Evolutionary conservation across 2,888 invertebrate genomes (phyloP).

Genomic region (Blastobasis lacticolella): DNA sequence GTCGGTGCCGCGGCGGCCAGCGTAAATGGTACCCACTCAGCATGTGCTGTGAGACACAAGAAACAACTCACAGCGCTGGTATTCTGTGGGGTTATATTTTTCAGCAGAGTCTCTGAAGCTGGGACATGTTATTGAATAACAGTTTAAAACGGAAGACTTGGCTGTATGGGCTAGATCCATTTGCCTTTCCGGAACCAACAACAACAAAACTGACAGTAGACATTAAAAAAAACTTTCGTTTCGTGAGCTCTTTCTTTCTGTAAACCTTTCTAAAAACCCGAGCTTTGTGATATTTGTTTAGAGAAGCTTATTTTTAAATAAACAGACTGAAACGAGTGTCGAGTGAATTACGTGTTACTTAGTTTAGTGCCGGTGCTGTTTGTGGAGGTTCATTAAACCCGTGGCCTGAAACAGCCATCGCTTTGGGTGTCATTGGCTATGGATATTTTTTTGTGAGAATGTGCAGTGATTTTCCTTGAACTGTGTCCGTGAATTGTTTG

Average conservation of each 20-base stretch:
- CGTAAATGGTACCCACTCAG: too few species aligned
- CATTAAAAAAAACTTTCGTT: conserved; percentile 24
- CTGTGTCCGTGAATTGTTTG: not conserved
- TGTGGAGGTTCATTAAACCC: conserved; percentile 61
- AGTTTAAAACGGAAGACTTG: too few species aligned
- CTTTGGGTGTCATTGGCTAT: conserved; percentile 46
- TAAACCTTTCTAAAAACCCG: conserved; percentile 28
- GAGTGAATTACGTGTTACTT: conserved; percentile 27
- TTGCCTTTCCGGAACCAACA: not conserved
- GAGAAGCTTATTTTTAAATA: conserved; percentile 19
- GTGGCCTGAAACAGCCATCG: conserved; percentile 28
- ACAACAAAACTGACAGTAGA: conserved; percentile 8
- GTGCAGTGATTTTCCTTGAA: conserved; percentile 34
- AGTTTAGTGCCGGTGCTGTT: conserved; percentile 26
- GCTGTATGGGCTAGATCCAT: too few species aligned
- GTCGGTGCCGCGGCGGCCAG: too few species aligned
- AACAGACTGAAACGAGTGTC: conserved; percentile 24
- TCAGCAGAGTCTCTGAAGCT: too few species aligned
- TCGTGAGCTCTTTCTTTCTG: conserved; percentile 24
- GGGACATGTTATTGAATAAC: too few species aligned
- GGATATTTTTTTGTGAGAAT: conserved; percentile 39
- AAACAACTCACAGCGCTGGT: too few species aligned
- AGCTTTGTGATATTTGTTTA: conserved; percentile 28
- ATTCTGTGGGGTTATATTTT: too few species aligned
- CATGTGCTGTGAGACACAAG: too few species aligned